A percentile compares a stretch with the other conserved stretches of the same genome.
Evolutionary conservation across 2,888 invertebrate species (phyloP).

Genomic region (Tenthredo amoena): DNA sequence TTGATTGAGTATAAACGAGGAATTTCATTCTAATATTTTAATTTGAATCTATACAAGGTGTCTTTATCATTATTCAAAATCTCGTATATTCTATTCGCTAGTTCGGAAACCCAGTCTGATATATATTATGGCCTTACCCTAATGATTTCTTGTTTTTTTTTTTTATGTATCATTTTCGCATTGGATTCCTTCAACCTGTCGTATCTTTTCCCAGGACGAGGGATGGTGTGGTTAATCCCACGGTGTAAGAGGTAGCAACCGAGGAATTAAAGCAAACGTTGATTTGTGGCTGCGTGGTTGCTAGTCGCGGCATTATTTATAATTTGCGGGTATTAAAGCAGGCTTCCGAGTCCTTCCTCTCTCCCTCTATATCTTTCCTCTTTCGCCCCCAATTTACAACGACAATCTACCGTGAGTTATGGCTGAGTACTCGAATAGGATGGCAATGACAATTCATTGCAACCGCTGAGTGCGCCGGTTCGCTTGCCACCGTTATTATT

Average conservation of each 20-base stretch:
- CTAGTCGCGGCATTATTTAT: slow-evolving; percentile 69
- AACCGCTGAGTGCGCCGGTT: slow-evolving; percentile 24
- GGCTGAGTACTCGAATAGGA: slow-evolving; percentile 44
- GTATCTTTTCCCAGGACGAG: slow-evolving; percentile 15
- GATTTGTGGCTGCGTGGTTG: slow-evolving; percentile 67
- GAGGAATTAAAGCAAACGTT: slow-evolving; percentile 71
- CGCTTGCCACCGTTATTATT: slow-evolving; percentile 24
- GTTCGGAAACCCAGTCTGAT: not conserved
- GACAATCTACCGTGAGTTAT: slow-evolving; percentile 55
- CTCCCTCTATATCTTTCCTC: slow-evolving; percentile 49
- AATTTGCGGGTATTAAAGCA: slow-evolving; percentile 71
- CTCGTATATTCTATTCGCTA: not conserved
- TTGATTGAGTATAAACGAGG: not conserved
- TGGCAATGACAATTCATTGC: slow-evolving; percentile 48
- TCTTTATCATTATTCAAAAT: not conserved
- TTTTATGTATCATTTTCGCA: not conserved
- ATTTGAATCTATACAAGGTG: not conserved
- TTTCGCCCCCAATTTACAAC: slow-evolving; percentile 54
- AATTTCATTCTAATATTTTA: not conserved
- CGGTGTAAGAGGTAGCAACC: slow-evolving; percentile 49
- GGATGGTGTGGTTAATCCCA: slow-evolving; percentile 44
- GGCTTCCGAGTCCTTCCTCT: slow-evolving; percentile 59
- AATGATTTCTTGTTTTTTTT: not conserved
- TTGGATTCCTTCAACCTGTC: slow-evolving; percentile 36
- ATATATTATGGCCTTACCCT: not conserved